Evolutionary conservation across 1,140 invertebrate species (phyloP), one percentile per base, ranked within the genome.

Genomic region (Ceratina japonica): DNA sequence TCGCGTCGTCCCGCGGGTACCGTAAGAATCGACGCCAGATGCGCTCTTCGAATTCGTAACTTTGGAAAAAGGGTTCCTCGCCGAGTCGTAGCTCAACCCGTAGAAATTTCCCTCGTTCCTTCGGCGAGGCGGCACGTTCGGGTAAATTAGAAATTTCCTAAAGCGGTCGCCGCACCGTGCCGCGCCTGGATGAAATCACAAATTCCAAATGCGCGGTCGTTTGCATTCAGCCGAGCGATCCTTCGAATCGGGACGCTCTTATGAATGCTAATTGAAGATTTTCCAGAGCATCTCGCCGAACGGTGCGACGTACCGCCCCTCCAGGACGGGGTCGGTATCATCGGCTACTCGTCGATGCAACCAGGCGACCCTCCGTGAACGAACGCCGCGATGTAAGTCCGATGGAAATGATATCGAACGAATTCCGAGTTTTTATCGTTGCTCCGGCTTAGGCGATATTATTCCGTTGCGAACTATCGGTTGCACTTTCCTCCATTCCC

Each of bases 251-350:
- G 51, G 68, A 73, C 52, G 58, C 64, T 81, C 75, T 85, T 85
- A 85, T 81, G 84, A 85, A 85, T 85, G 75, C 75, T 84, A 85
- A 85, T 84, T 84, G 68, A 84, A 76, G 75, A 84, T 84, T 85
- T 82, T 82, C 80, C 80, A 64, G 61, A 44, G 22, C 56, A 52
- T 68, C 49, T 56, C 68, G 44, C 24, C n/a, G 27, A 31, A 54
- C 52, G 52, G 52, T 54, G 12, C 52, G 52, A 2, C 54, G 16
- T 56, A 3, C 54, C 15, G n/a, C 54, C 54, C 54, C 54, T n/a
- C 3, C 54, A 31, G 37, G 37, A 24, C 20, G 7, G 22, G 8
- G 20, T 10, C 37, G 37, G 20, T 18, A 18, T 51, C 64, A 12
- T 8, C 37, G 37, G 64, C 44, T 51, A 44, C 44, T 66, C 44